Percentiles rank a stretch among this genome's conserved stretches.
phyloP scores from a whole-genome alignment of 2,888 invertebrate species.

The Noctuana brunneofusca region DNA sequence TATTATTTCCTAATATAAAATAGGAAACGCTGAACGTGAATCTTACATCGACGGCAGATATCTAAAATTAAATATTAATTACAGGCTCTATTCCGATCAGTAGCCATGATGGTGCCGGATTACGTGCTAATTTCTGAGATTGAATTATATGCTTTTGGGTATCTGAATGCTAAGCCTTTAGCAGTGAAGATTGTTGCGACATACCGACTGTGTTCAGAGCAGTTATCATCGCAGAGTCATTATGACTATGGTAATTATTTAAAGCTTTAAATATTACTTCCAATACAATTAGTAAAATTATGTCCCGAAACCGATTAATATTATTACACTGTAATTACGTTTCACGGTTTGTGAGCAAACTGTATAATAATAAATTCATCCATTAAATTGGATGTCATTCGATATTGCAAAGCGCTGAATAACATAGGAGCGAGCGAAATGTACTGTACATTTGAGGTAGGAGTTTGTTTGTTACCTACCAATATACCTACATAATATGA shows the following conservation, averaged over 20 bases:
- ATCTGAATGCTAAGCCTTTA: constrained; percentile 92
- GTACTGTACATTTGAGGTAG: neutral
- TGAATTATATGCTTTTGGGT: constrained; percentile 95
- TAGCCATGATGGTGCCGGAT: constrained; percentile 99
- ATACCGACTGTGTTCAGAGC: constrained; percentile 95
- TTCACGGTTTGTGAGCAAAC: constrained; percentile 1
- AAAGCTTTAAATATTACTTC: neutral
- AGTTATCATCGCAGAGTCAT: constrained; percentile 95
- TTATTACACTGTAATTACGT: constrained; percentile 9
- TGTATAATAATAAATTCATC: constrained; percentile 10
- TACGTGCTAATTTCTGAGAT: constrained; percentile 97
- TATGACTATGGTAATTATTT: constrained; percentile 92
- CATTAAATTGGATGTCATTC: constrained; percentile 9
- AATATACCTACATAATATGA: constrained; percentile 7
- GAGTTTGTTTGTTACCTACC: constrained; percentile 1
- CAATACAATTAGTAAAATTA: neutral
- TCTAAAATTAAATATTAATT: constrained; percentile 27
- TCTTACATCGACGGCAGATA: neutral
- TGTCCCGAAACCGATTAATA: neutral
- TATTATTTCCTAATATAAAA: no score
- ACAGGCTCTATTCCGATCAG: constrained; percentile 94
- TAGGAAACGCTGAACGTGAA: no score
- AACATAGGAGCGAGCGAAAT: constrained; percentile 6
- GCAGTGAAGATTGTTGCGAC: constrained; percentile 97
- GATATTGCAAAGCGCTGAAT: constrained; percentile 11